phyloP scores from a whole-genome alignment of 2,888 invertebrate genomes.

The Zeuzera pyrina region DNA sequence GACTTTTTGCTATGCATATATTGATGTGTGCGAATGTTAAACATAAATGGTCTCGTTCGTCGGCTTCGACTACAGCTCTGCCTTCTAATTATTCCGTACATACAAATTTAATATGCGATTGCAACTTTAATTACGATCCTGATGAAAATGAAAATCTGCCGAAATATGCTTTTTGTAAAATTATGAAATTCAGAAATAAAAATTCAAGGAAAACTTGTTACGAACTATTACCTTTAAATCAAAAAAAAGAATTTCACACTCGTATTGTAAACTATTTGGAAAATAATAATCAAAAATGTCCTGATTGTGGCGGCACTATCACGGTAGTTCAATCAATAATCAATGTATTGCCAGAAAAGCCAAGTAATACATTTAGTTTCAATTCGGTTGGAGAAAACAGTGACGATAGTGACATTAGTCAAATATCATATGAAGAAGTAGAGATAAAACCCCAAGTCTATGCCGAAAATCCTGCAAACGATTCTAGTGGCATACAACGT shows the following conservation, averaged over 20 bases:
- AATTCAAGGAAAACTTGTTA: constrained; percentile 67
- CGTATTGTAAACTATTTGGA: constrained; percentile 64
- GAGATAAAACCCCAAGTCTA: too few species aligned
- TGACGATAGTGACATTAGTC: too few species aligned
- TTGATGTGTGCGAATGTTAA: constrained; percentile 63
- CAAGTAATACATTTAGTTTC: too few species aligned
- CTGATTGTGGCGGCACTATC: constrained; percentile 54
- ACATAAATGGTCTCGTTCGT: constrained; percentile 23
- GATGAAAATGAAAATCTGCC: constrained; percentile 47
- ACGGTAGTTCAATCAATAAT: constrained; percentile 46
- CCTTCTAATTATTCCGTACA: constrained; percentile 16
- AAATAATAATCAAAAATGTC: constrained; percentile 62
- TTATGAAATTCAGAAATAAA: constrained; percentile 69
- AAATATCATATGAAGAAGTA: too few species aligned
- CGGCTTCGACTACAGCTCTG: constrained; percentile 17
- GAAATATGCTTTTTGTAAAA: constrained; percentile 71
- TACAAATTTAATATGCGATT: constrained; percentile 40
- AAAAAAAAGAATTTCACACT: constrained; percentile 71
- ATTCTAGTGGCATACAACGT: too few species aligned
- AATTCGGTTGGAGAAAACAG: too few species aligned
- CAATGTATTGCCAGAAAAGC: too few species aligned
- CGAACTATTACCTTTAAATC: constrained; percentile 64
- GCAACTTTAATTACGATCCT: constrained; percentile 47
- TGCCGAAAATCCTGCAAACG: too few species aligned
- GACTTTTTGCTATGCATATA: constrained; percentile 68